Evolutionary conservation across 2,113 vertebrate species (phyloP).

Genomic region (Pyrgilauda ruficollis): DNA sequence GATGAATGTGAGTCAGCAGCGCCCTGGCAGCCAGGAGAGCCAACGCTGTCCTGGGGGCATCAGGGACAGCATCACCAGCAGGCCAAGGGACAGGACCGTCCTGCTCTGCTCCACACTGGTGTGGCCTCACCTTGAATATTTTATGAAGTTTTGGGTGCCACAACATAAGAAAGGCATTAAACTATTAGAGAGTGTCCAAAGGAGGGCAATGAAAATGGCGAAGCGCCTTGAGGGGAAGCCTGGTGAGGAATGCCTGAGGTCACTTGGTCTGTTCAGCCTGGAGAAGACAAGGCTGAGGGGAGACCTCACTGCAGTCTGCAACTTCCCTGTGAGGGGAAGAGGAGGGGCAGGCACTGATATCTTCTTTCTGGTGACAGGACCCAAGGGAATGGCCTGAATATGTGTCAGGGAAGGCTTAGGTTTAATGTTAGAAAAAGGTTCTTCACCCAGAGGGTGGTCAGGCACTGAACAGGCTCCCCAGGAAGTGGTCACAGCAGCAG

Average conservation of each 20-base stretch:
- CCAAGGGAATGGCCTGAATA: accelerated
- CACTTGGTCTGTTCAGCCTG: neutral
- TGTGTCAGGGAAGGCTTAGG: neutral
- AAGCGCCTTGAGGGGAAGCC: neutral
- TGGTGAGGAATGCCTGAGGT: neutral
- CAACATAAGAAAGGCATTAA: neutral
- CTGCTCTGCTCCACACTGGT: accelerated
- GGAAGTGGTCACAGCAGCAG: neutral
- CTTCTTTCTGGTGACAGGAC: neutral
- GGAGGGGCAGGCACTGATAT: neutral
- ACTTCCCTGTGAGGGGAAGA: neutral
- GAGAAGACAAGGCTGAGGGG: neutral
- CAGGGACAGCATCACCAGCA: neutral
- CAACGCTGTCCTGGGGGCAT: neutral
- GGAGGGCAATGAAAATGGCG: neutral
- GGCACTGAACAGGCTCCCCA: neutral
- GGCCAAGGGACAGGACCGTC: accelerated
- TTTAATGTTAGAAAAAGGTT: neutral
- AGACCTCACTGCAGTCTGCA: neutral
- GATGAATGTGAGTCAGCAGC: neutral
- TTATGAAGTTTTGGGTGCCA: neutral
- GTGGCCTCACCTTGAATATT: neutral
- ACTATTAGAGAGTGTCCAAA: neutral
- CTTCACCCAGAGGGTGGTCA: neutral
- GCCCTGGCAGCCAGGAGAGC: neutral